Conservation (phyloP, 2,113 vertebrate species). For the Octodon degus region DNA sequence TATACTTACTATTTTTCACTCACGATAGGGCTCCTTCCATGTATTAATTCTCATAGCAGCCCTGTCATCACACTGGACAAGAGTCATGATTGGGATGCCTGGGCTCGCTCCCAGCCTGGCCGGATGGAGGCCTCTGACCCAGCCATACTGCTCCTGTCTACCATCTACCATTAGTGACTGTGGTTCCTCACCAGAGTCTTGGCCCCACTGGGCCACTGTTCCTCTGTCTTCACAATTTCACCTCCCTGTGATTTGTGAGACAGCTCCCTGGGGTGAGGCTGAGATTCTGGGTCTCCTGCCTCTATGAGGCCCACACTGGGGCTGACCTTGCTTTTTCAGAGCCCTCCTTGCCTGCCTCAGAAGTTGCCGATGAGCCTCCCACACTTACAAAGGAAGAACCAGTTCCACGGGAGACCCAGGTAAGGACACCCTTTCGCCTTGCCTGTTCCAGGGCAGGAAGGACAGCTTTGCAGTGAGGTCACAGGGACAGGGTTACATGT, state of each 20-base stretch:
- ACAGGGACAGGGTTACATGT: fast-evolving
- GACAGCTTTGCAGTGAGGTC: not conserved
- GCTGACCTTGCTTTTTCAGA: slow-evolving; percentile 84
- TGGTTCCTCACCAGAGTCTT: not conserved
- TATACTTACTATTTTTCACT: not conserved
- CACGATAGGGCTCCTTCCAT: not conserved
- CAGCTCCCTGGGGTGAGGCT: not conserved
- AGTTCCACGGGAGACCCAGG: slow-evolving; percentile 89
- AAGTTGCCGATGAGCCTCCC: slow-evolving; percentile 97
- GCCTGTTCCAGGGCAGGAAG: not conserved
- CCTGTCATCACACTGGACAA: not conserved
- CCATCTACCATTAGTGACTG: no score
- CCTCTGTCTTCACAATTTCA: no score
- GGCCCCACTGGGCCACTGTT: not conserved
- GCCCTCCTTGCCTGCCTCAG: slow-evolving; percentile 91
- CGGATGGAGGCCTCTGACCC: not conserved
- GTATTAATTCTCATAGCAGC: not conserved
- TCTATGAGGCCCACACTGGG: not conserved
- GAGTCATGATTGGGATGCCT: not conserved
- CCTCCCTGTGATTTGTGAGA: not conserved
- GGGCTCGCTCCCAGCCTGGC: not conserved
- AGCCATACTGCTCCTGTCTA: not conserved
- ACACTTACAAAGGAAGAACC: slow-evolving; percentile 98
- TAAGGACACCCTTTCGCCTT: slow-evolving; percentile 73
- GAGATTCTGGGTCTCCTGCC: not conserved